A percentile compares a stretch with the other conserved stretches of the same genome.
Conservation (phyloP, 2,797 vertebrate species). For the Myotis planiceps region DNA sequence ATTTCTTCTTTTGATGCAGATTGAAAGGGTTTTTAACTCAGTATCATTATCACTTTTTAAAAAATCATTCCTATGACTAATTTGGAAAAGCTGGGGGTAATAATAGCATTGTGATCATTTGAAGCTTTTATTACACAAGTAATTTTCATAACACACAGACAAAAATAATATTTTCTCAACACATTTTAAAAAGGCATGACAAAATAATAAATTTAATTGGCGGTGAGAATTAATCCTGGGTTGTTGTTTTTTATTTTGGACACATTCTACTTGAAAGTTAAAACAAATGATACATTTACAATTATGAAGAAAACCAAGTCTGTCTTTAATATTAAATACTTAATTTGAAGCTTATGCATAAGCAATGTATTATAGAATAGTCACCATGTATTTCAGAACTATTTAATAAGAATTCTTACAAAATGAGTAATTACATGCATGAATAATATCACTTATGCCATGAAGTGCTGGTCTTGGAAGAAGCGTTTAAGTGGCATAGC, state of each 20-base stretch:
- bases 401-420: not conserved
- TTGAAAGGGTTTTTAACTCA: constrained; percentile 11
- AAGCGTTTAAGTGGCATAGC: not conserved
- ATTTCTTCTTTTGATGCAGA: not conserved
- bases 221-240: not conserved
- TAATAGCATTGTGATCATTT: not conserved
- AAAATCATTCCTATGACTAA: not conserved
- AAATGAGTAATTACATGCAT: not conserved
- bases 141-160: not conserved
- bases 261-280: not conserved
- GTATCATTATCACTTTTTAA: not conserved
- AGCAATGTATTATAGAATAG: not conserved
- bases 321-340: not conserved
- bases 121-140: constrained; percentile 19
- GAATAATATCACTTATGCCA: not conserved
- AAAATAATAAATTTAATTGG: not conserved
- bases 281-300: not conserved
- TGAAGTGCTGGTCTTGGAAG: not conserved
- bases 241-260: not conserved
- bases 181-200: not conserved
- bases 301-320: not conserved
- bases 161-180: not conserved
- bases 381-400: not conserved
- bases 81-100: not conserved
- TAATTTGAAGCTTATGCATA: not conserved